Percentiles rank a stretch among this genome's conserved stretches.
phyloP scores from a whole-genome alignment of 2,888 invertebrate genomes.

The Boloria selene region DNA sequence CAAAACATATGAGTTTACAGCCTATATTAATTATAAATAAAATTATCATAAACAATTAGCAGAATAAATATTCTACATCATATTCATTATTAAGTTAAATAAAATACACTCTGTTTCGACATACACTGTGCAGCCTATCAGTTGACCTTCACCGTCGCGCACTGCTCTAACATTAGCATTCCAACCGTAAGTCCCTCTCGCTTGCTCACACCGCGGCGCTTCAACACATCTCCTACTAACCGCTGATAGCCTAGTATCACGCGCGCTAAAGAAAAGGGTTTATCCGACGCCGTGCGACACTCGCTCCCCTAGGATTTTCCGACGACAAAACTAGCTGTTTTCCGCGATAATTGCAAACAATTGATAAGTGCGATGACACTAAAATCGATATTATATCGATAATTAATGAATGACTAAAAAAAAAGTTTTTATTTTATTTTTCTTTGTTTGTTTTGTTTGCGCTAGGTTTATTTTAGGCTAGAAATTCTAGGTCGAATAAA shows the following conservation, averaged over 20 bases:
- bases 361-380: slow-evolving; percentile 20
- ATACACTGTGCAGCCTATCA: slow-evolving; percentile 68
- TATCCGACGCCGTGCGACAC: slow-evolving; percentile 79
- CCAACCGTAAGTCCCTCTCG: slow-evolving; percentile 63
- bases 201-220: slow-evolving; percentile 57
- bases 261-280: slow-evolving; percentile 83
- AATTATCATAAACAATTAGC: background rate
- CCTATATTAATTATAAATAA: no score
- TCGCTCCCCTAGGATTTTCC: slow-evolving; percentile 76
- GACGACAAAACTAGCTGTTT: slow-evolving; percentile 59
- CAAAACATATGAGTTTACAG: background rate
- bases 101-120: slow-evolving; percentile 43
- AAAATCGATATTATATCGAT: slow-evolving; percentile 27
- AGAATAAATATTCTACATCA: background rate
- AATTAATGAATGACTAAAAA: slow-evolving; percentile 8
- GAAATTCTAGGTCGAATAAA: slow-evolving; percentile 69
- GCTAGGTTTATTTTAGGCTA: slow-evolving; percentile 48
- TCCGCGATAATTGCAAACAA: slow-evolving; percentile 53
- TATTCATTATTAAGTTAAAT: background rate
- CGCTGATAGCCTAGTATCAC: slow-evolving; percentile 78
- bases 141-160: slow-evolving; percentile 75
- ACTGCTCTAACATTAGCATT: slow-evolving; percentile 68
- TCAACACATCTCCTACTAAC: slow-evolving; percentile 60
- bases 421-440: background rate
- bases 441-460: slow-evolving; percentile 21